phyloP scores from a whole-genome alignment of 2,113 vertebrate genomes.

The Scophthalmus maximus region DNA sequence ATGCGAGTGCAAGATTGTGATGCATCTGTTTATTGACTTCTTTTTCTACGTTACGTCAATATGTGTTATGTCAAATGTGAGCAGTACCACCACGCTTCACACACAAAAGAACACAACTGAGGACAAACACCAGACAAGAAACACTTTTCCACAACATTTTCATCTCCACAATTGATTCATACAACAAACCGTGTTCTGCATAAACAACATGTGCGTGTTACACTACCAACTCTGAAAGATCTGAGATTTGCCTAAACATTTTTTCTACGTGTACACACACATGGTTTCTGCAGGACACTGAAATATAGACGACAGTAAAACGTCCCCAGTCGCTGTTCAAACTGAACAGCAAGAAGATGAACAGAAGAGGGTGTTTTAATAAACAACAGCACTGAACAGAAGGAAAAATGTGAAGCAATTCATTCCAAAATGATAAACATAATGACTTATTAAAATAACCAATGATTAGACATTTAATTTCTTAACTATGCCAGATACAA shows the following conservation, averaged over 20 bases:
- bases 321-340: not conserved
- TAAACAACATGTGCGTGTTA: conserved; percentile 2
- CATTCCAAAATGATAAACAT: conserved; percentile 21
- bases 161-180: not conserved
- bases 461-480: too few species aligned
- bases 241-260: not conserved
- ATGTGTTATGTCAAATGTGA: conserved; percentile 23
- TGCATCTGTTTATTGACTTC: conserved; percentile 68
- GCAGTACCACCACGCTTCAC: conserved; percentile 7
- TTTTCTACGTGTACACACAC: not conserved
- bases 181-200: conserved; percentile 51
- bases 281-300: conserved; percentile 47
- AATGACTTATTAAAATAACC: too few species aligned
- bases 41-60: conserved; percentile 19
- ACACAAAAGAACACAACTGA: conserved; percentile 35
- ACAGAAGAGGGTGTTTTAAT: conserved; percentile 53
- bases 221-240: not conserved
- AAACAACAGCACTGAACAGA: conserved; percentile 2
- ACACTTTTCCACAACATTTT: not conserved
- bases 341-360: conserved; percentile 2
- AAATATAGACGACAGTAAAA: not conserved
- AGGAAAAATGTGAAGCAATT: conserved; percentile 16
- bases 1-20: conserved; percentile 22
- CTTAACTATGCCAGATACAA: too few species aligned
- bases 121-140: conserved; percentile 28